Evolutionary conservation across 2,797 vertebrate genomes (phyloP).

Genomic region (Eulemur coronatus): DNA sequence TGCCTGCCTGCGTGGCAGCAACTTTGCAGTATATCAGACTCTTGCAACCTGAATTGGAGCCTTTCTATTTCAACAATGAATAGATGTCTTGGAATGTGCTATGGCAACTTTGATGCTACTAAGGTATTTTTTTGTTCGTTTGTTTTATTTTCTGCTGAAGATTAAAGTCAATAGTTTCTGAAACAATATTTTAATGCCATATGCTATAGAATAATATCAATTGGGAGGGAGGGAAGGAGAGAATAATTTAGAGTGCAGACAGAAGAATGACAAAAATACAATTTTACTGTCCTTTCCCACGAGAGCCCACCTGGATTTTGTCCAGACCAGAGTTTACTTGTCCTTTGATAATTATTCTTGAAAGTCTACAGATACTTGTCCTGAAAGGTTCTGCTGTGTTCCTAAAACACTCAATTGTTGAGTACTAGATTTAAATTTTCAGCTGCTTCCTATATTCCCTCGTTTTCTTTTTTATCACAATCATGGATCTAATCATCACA

Average conservation of each 20-base stretch:
- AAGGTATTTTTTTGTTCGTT: background rate
- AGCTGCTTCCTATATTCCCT: background rate
- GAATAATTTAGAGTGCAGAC: background rate
- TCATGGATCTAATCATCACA: background rate
- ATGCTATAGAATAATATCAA: background rate
- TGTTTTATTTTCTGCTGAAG: background rate
- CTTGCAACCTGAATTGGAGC: conserved; percentile 38
- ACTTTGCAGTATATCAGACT: conserved; percentile 64
- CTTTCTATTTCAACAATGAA: conserved; percentile 58
- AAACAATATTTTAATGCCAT: background rate
- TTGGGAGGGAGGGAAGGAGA: background rate
- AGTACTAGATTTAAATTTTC: background rate
- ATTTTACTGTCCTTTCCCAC: background rate
- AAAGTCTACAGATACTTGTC: background rate
- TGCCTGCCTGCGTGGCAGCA: conserved; percentile 54
- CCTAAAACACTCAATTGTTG: background rate
- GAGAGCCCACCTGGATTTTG: background rate
- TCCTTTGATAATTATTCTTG: background rate
- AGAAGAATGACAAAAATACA: background rate
- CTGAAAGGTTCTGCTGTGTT: background rate
- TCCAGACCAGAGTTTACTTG: background rate
- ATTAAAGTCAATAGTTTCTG: background rate
- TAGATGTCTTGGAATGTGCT: conserved; percentile 22
- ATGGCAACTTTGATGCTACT: background rate
- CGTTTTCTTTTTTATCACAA: background rate